Base-by-base conservation (phyloP, 2,113 vertebrate species). In the Rhinoderma darwinii region DNA sequence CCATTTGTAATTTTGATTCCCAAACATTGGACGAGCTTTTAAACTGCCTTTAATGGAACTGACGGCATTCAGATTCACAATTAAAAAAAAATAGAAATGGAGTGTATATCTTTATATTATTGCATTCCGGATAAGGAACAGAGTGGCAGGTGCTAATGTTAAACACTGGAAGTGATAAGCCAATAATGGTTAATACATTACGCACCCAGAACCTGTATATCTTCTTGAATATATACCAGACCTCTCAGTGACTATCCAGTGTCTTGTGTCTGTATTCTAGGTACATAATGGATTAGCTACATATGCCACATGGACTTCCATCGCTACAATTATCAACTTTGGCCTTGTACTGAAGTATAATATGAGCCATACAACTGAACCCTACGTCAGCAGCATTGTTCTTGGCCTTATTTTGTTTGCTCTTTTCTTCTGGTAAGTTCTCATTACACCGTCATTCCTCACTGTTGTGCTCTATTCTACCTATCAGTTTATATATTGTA, bases 211-310 rank as follows among this genome's bases (percentile, higher is more conserved):
- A 1, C 18, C 17, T 37, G 32, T 37, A 32, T 72, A 39, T 37
- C 66, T 37, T 70, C 2, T 10, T 22, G 4, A 27, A 47, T 75
- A 43, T 11, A 75, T 20, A 18, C 8, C 73, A 50, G 74, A 50
- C 43, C 4, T 77, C 8, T 54, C 2, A 54, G 27, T 35, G 44
- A 4, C 50, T 77, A 32, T 22, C 2, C 25, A 35, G 9, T 66
- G 18, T 20, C 59, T 17, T 76, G 15, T 70, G 30, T 44, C 12
- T 82, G 2, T 68, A 51, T 88, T 39, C 6, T 86, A 94, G 93
- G 90, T 88, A 17, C 93, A 94, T 88, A 94, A 93, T 11, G 91
- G 93, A 14, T 68, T 94, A 77, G 91, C 92, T 17, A 35, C 76
- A 44, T 94, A 92, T 84, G 89, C 90, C 41, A 91, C 91, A 88